phyloP scores from a whole-genome alignment of 2,888 invertebrate species.

The Leptodirus hochenwartii region DNA sequence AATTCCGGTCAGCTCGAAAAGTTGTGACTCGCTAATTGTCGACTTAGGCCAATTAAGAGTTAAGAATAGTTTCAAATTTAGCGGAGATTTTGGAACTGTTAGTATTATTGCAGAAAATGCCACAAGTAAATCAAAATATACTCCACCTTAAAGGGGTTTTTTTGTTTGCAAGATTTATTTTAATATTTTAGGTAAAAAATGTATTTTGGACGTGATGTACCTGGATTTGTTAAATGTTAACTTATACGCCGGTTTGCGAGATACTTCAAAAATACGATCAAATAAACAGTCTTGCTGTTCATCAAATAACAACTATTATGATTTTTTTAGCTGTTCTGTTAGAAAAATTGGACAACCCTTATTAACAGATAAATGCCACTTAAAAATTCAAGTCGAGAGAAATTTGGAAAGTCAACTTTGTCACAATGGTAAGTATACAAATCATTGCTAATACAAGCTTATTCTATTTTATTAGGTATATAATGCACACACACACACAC shows the following conservation, averaged over 20 bases:
- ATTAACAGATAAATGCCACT: conserved; percentile 64
- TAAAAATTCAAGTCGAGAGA: conserved; percentile 64
- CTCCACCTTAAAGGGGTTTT: conserved; percentile 6
- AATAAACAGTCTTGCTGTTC: no score
- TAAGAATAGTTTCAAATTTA: conserved; percentile 53
- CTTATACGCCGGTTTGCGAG: conserved; percentile 14
- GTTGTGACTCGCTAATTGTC: conserved; percentile 58
- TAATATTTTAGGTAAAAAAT: conserved; percentile 25
- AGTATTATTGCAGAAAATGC: conserved; percentile 28
- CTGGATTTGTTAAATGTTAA: conserved; percentile 12
- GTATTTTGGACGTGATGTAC: conserved; percentile 52
- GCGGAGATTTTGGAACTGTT: conserved; percentile 36
- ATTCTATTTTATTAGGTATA: no score
- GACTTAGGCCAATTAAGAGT: conserved; percentile 64
- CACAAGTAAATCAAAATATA: conserved; percentile 20
- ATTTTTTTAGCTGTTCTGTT: conserved; percentile 32
- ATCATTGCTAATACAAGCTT: no score
- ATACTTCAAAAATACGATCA: no score
- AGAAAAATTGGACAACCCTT: conserved; percentile 44
- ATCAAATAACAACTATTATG: conserved; percentile 17
- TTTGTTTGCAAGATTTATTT: conserved; percentile 4
- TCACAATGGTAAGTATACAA: conserved; percentile 18
- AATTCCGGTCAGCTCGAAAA: conserved; percentile 67
- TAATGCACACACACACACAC: no score
- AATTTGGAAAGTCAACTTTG: conserved; percentile 46